Conservation (phyloP, 2,113 vertebrate genomes). For the Onychostruthus taczanowskii region DNA sequence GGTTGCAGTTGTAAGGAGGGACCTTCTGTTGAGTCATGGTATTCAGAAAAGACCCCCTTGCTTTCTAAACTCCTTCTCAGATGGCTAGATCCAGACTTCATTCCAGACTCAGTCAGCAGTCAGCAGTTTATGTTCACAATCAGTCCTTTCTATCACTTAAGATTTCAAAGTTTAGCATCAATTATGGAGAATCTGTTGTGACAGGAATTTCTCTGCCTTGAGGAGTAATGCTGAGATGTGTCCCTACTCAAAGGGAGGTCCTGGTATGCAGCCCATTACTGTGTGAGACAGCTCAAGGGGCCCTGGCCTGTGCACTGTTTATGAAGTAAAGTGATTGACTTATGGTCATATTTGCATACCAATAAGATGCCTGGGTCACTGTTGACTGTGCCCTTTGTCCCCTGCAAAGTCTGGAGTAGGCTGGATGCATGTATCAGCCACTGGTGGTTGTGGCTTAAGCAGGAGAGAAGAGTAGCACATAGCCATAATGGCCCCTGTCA, state of each 20-base stretch:
- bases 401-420: neutral
- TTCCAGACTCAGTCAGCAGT: neutral
- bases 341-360: neutral
- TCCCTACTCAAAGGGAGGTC: neutral
- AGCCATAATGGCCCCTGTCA: fast-evolving
- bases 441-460: neutral
- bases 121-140: neutral
- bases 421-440: neutral
- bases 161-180: neutral
- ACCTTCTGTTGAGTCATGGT: neutral
- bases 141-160: neutral
- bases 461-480: neutral
- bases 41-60: neutral
- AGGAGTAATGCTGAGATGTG: neutral
- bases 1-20: neutral
- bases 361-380: neutral
- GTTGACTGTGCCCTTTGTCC: neutral
- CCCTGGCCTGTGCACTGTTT: neutral
- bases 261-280: neutral
- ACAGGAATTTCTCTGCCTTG: fast-evolving
- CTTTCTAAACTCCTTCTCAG: neutral
- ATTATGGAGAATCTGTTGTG: neutral
- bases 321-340: neutral
- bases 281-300: neutral
- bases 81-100: neutral